Evolutionary conservation across 1,140 invertebrate species (phyloP).

Genomic region (Halyomorpha halys): DNA sequence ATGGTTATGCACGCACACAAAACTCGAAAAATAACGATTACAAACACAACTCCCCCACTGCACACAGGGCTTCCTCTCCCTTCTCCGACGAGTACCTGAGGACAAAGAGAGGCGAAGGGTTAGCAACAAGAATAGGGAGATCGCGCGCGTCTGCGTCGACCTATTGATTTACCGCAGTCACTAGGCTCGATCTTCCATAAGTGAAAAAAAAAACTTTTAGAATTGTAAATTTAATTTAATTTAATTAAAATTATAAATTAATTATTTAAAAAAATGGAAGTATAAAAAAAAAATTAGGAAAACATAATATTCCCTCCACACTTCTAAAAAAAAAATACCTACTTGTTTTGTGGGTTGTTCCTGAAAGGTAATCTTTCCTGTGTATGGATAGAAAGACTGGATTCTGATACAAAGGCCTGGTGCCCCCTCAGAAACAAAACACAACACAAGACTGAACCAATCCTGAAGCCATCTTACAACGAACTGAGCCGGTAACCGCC

Average conservation of each 20-base stretch:
- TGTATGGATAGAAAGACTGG: not conserved
- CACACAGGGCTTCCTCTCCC: constrained; percentile 40
- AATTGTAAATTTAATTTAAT: not conserved
- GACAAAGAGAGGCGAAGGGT: not conserved
- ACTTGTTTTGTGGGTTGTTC: constrained; percentile 17
- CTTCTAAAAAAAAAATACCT: not conserved
- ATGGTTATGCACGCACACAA: no score
- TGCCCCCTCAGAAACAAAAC: constrained; percentile 18
- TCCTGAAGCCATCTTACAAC: constrained; percentile 6
- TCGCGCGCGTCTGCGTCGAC: constrained; percentile 14
- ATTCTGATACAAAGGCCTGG: not conserved
- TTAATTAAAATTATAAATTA: no score
- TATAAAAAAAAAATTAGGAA: not conserved
- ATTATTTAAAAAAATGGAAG: no score
- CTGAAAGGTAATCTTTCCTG: constrained; percentile 16
- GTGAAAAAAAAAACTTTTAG: not conserved
- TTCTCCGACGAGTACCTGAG: not conserved
- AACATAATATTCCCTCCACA: not conserved
- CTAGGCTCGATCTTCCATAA: not conserved
- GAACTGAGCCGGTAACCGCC: not conserved
- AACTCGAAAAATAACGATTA: constrained; percentile 24
- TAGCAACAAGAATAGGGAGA: constrained; percentile 3
- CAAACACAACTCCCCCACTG: constrained; percentile 38
- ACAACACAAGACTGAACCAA: constrained; percentile 15
- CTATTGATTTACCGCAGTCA: constrained; percentile 17